A percentile compares a stretch with the other conserved stretches of the same genome.
Conservation (phyloP, 92 coral and sea anemone genomes). For the Porites rus region DNA sequence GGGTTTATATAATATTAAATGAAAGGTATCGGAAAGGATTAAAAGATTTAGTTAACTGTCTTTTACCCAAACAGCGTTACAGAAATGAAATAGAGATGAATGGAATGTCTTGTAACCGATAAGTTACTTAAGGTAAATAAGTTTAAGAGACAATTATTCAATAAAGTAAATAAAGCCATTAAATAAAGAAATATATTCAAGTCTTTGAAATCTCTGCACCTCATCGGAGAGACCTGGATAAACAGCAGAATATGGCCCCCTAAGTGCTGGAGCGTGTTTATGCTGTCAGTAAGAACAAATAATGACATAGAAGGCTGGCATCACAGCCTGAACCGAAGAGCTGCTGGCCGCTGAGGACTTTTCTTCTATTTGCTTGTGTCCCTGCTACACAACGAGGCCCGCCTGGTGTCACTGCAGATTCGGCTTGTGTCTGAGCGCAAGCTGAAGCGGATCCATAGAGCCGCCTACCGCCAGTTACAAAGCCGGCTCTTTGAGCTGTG, state of each 20-base stretch:
- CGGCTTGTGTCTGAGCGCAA: too few relatives aligned
- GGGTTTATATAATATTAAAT: background rate
- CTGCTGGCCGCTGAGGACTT: background rate
- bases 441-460: too few relatives aligned
- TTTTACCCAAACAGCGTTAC: background rate
- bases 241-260: background rate
- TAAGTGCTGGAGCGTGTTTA: background rate
- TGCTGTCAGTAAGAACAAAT: too few relatives aligned
- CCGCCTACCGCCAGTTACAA: too few relatives aligned
- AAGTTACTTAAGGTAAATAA: too few relatives aligned
- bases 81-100: background rate
- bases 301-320: background rate
- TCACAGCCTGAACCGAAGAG: background rate
- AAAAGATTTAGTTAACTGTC: background rate
- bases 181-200: too few relatives aligned
- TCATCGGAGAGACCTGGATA: background rate
- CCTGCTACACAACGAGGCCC: background rate
- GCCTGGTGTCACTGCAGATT: too few relatives aligned
- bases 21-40: constrained; percentile 14
- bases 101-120: background rate
- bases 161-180: too few relatives aligned
- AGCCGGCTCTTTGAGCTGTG: too few relatives aligned
- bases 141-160: background rate
- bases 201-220: too few relatives aligned
- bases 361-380: background rate